Conservation (phyloP, 2,113 vertebrate species). For the Rhabdornis inornatus region DNA sequence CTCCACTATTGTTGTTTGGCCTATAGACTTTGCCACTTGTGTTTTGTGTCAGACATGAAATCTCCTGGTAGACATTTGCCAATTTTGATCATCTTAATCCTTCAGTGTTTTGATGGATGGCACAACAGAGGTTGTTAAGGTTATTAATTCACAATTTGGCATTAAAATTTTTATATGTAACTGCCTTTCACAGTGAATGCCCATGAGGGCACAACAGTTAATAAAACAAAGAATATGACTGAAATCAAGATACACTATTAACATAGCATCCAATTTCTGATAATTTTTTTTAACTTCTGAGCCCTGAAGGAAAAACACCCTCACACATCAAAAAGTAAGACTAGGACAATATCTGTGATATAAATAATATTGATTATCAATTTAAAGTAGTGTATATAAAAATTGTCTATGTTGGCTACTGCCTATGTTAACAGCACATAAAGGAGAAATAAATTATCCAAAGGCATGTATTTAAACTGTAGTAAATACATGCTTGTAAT, state of each 20-base stretch:
- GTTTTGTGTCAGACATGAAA: background rate
- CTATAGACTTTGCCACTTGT: background rate
- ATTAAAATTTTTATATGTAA: background rate
- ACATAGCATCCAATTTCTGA: background rate
- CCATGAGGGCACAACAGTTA: background rate
- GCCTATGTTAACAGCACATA: background rate
- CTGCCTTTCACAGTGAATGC: background rate
- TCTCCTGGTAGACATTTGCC: background rate
- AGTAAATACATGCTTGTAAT: background rate
- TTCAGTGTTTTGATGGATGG: background rate
- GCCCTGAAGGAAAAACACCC: fast-evolving
- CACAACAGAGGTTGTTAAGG: background rate
- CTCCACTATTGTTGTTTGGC: background rate
- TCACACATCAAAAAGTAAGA: background rate
- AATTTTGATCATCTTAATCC: background rate
- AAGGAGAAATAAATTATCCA: background rate
- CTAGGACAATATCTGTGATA: background rate
- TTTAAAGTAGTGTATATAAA: background rate
- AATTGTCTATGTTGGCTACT: background rate
- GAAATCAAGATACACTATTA: background rate
- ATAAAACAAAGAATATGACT: background rate
- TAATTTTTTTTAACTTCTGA: background rate
- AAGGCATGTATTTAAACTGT: background rate
- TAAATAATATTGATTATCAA: background rate
- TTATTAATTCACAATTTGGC: background rate